Evolutionary conservation across 2,797 vertebrate genomes (phyloP).

Genomic region (Ptychadena robeensis): DNA sequence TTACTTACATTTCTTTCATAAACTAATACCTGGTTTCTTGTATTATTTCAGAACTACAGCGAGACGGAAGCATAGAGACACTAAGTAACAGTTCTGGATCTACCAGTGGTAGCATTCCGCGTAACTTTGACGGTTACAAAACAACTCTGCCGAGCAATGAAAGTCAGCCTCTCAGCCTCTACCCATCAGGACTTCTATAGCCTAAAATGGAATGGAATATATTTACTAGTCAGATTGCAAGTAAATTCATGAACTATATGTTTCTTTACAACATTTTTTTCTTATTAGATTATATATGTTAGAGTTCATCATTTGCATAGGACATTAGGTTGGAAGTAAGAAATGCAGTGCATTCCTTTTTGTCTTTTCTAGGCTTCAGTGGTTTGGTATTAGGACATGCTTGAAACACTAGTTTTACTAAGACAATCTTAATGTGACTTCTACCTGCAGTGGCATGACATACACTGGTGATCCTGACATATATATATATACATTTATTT

Average conservation of each 20-base stretch:
- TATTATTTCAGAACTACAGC: conserved; percentile 88
- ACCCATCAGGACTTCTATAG: conserved; percentile 89
- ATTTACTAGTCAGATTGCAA: conserved; percentile 1
- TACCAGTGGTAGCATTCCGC: conserved; percentile 95
- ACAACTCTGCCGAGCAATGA: conserved; percentile 95
- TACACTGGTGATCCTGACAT: conserved; percentile 46
- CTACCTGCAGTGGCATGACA: conserved; percentile 27
- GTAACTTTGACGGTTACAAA: conserved; percentile 94
- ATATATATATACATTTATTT: conserved; percentile 38
- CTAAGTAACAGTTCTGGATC: conserved; percentile 98
- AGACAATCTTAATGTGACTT: conserved; percentile 53
- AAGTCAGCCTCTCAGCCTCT: conserved; percentile 95
- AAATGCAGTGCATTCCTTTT: conserved; percentile 18
- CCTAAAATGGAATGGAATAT: background rate
- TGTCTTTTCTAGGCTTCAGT: conserved; percentile 10
- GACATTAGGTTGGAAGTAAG: background rate
- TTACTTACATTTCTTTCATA: background rate
- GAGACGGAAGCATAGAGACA: conserved; percentile 98
- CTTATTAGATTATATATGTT: background rate
- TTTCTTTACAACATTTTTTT: conserved; percentile 12
- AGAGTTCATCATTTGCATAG: background rate
- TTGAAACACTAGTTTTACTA: conserved; percentile 33
- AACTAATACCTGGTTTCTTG: conserved; percentile 53
- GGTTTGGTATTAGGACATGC: background rate
- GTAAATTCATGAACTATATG: background rate